Conservation (phyloP, 2,113 vertebrate species). For the Bucco capensis region DNA sequence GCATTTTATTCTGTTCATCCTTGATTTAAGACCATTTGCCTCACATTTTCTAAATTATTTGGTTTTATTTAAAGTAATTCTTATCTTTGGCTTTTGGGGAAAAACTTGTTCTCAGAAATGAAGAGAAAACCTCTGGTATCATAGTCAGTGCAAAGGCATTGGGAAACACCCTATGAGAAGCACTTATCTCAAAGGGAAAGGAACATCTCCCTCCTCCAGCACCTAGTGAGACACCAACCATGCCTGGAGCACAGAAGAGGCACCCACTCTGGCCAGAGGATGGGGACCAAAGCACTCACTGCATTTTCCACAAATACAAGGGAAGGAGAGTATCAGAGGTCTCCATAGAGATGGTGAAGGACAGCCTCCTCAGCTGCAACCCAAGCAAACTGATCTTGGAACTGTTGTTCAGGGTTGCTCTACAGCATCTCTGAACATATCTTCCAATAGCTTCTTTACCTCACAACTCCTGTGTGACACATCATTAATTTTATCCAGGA, state of each 20-base stretch:
- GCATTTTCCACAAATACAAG: background rate
- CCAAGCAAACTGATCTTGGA: background rate
- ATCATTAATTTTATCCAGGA: background rate
- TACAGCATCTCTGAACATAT: background rate
- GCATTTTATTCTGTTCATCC: background rate
- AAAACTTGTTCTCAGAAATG: background rate
- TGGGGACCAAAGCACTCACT: background rate
- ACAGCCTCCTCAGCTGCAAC: background rate
- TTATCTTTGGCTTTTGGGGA: background rate
- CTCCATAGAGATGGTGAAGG: background rate
- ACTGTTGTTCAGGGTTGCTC: background rate
- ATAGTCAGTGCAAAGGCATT: background rate
- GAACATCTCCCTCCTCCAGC: background rate
- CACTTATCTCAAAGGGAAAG: background rate
- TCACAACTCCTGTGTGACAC: background rate
- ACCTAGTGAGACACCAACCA: background rate
- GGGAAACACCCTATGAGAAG: background rate
- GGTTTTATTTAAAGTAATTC: background rate
- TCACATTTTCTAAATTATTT: background rate
- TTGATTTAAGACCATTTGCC: background rate
- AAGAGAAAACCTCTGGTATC: background rate
- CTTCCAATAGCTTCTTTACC: background rate
- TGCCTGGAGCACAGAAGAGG: background rate
- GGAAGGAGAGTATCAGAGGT: background rate
- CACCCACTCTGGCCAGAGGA: background rate